phyloP scores from a whole-genome alignment of 2,113 vertebrate species.

The Chlamydotis undulata region DNA sequence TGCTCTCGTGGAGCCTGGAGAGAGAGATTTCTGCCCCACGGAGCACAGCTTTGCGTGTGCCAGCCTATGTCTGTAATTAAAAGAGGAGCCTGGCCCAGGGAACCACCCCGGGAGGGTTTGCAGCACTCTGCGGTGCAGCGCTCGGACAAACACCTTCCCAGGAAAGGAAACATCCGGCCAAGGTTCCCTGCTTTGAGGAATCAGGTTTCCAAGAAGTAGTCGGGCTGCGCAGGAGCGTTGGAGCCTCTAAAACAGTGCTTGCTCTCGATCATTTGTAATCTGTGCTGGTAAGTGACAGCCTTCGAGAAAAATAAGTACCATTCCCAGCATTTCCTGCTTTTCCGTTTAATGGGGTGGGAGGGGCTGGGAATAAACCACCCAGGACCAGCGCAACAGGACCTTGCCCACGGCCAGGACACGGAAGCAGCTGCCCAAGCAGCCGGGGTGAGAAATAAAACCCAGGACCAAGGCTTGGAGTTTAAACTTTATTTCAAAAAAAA shows the following conservation, averaged over 20 bases:
- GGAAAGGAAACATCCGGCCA: accelerated
- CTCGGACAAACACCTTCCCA: accelerated
- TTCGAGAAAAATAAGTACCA: not conserved
- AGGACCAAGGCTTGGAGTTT: not conserved
- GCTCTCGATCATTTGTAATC: no score
- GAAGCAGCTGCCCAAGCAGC: not conserved
- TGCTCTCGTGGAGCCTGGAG: not conserved
- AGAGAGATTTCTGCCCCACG: not conserved
- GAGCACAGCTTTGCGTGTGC: accelerated
- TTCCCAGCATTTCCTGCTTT: not conserved
- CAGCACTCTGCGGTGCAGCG: not conserved
- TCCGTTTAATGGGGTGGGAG: not conserved
- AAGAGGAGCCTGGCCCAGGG: not conserved
- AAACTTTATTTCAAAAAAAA: conserved; percentile 57
- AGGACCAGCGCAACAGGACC: not conserved
- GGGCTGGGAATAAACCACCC: not conserved
- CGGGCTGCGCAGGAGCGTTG: not conserved
- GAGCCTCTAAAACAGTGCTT: not conserved
- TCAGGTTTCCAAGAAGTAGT: not conserved
- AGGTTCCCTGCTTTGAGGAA: accelerated
- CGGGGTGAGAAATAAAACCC: not conserved
- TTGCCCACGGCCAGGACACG: not conserved
- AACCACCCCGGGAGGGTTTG: not conserved
- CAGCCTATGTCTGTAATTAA: accelerated
- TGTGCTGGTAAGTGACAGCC: not conserved